Evolutionary conservation across 2,888 invertebrate genomes (phyloP).

Genomic region (Liopterus haemorrhoidalis): DNA sequence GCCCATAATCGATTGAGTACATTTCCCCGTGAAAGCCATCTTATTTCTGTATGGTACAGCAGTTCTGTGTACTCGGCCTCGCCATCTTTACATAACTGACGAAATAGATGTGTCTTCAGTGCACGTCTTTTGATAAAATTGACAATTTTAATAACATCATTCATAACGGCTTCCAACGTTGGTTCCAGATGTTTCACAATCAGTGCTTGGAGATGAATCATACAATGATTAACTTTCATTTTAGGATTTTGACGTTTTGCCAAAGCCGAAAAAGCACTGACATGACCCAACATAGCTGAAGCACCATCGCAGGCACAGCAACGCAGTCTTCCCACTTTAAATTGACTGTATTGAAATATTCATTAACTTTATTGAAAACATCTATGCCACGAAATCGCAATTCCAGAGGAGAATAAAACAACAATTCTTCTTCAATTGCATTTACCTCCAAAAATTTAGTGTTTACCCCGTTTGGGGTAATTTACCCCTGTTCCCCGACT

Average conservation of each 20-base stretch:
- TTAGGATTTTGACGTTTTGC: slow-evolving; percentile 31
- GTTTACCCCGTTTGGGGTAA: too few species aligned
- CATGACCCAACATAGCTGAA: slow-evolving; percentile 31
- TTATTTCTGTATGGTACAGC: slow-evolving; percentile 30
- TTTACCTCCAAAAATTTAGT: too few species aligned
- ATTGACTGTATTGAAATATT: slow-evolving; percentile 27
- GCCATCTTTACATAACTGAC: slow-evolving; percentile 32
- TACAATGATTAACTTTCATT: slow-evolving; percentile 31
- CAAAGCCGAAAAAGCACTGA: slow-evolving; percentile 32
- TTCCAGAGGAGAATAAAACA: slow-evolving; percentile 30
- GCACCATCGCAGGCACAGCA: slow-evolving; percentile 29
- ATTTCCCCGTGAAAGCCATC: slow-evolving; percentile 30
- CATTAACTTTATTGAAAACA: slow-evolving; percentile 31
- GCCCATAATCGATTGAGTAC: slow-evolving; percentile 27
- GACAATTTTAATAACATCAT: slow-evolving; percentile 30
- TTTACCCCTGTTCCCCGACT: too few species aligned
- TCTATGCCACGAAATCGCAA: slow-evolving; percentile 27
- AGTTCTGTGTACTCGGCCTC: slow-evolving; percentile 29
- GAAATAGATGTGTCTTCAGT: slow-evolving; percentile 32
- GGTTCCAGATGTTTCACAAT: slow-evolving; percentile 30
- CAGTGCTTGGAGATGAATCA: slow-evolving; percentile 32
- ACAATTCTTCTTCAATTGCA: slow-evolving; percentile 27
- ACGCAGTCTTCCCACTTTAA: slow-evolving; percentile 32
- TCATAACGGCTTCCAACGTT: slow-evolving; percentile 31
- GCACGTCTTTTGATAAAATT: slow-evolving; percentile 30